Base-by-base conservation (phyloP, 2,113 vertebrate species). In the Phalacrocorax pelagicus region DNA sequence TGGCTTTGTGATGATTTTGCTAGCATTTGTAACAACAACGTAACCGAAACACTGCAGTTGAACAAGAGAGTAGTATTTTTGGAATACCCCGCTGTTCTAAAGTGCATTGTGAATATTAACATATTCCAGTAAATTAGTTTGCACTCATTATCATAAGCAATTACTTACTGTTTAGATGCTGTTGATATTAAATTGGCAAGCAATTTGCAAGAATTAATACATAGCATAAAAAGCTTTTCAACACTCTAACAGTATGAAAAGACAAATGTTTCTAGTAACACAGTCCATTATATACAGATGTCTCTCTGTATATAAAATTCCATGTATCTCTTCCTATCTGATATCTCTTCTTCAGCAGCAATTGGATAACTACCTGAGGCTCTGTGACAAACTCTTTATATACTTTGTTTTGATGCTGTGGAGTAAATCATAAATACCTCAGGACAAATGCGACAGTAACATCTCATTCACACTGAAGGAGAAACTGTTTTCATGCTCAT, bases 61-160 rank as follows among this genome's bases (percentile, higher is more conserved):
- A 98, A 97, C 80, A 93, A 95, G 94, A 97, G 91, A 97, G 95
- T 92, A 97, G 96, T 97, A 96, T 97, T 98, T 97, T 97, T 97
- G 46, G 93, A 98, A 98, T 92, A 97, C 95, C 97, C 91, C 6
- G 94, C 97, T 97, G 96, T 96, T 97, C 94, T 96, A 98, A 98
- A 97, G 94, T 96, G 96, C 95, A 98, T 97, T 98, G 97, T 98
- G 98, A 98, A 98, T 98, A 98, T 98, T 98, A 98, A 98, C 97
- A 98, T 96, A 98, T 97, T 97, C 97, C 90, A 98, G 98, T 98
- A 98, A 99, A 99, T 99, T 98, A 98, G 98, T 98, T 98, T 98
- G 98, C 82, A 92, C 97, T 98, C 98, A 98, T 98, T 98, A 98
- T 97, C 98, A 98, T 98, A 98, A 98, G 98, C 98, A 98, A 98